Evolutionary conservation across 2,888 invertebrate species (phyloP), one percentile per base, ranked within the genome.

Genomic region (Sthenelais limicola): DNA sequence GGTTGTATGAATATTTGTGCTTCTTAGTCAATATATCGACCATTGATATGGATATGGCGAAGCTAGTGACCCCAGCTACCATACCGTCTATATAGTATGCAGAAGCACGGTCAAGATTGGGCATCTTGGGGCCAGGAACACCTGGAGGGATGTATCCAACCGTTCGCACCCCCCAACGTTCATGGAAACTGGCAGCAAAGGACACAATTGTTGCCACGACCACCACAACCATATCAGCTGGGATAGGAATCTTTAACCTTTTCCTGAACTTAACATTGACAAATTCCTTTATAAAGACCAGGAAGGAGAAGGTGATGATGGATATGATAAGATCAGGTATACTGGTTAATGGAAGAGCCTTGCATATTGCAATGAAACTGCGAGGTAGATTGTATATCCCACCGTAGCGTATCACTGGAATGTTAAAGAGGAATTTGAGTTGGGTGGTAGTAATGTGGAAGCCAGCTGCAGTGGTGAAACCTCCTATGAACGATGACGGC

Each of bases 201-300:
- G 51, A 51, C 3, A 58, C 24, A 24, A 62, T 9, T 12, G 71
- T 84, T 1, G 81, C 82, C 5, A 84, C 62, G 3, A 84, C 80
- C 12, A 86, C 84, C 4, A 85, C 83, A 26, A 87, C 77, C 9
- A 88, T 78, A 74, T 88, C 88, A 3, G 84, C 82, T 5, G 88
- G 88, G 49, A 88, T 83, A 0, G 95, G 95, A 73, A 94, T 89
- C 0, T 94, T 94, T 68, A 94, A 89, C 58, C 78, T 80, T 21
- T 77, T 77, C 73, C 81, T 83, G 68, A 84, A 77, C 21, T 80
- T 82, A 67, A 77, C 71, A 49, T 87, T 86, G 30, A 89, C 73
- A 48, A 81, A 74, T 71, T 87, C 82, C 77, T 87, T 89, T 38
- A 85, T 82, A 51, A 93, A 80, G 0, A 92, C 88, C 47, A 94